Base-by-base conservation (phyloP, 2,797 vertebrate genomes). In the Sandelia bainsii region DNA sequence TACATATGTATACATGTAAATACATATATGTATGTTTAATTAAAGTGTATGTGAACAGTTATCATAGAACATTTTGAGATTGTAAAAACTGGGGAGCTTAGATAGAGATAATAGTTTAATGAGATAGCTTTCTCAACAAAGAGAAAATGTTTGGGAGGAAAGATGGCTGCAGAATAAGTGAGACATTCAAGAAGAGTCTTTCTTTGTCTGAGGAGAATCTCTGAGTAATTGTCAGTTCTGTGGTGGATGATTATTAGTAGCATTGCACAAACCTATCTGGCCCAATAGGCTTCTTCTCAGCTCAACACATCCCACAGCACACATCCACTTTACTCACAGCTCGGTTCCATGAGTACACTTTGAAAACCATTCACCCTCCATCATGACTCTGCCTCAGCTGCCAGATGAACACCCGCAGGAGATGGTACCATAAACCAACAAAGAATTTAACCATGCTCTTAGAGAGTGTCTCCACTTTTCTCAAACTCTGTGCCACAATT, bases 351-450 rank as follows among this genome's bases (percentile, higher is more conserved):
- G 67, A 86, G 29, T 32, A 77, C 53, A 83, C 75, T 89, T 84
- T 69, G 4, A n/a, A 70, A 85, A 77, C 52, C 59, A 58, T 66
- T 77, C 58, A 22, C 52, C 44, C 57, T 69, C 59, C 51, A 22
- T 77, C 4, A 0, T 74, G 61, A 72, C 53, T 80, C 46, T 57
- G 62, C 75, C 59, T 82, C 44, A 54, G 63, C 78, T 85, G 71
- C 71, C 80, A 85, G 62, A 87, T 79, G 82, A 83, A 87, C 75
- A 32, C 70, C 77, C 75, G 69, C 68, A 80, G 77, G 78, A 86
- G 58, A 58, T 84, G 60, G 82, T 65, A 68, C 84, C 66, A 72
- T 74, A 81, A 83, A 85, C 72, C 70, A 85, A 59, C 32, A 58
- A 75, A 67, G 68, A 79, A 64, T 80, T 67, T 62, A 81, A 83